Base-by-base conservation (phyloP, 2,888 invertebrate species). In the Drosophila paranaensis region DNA sequence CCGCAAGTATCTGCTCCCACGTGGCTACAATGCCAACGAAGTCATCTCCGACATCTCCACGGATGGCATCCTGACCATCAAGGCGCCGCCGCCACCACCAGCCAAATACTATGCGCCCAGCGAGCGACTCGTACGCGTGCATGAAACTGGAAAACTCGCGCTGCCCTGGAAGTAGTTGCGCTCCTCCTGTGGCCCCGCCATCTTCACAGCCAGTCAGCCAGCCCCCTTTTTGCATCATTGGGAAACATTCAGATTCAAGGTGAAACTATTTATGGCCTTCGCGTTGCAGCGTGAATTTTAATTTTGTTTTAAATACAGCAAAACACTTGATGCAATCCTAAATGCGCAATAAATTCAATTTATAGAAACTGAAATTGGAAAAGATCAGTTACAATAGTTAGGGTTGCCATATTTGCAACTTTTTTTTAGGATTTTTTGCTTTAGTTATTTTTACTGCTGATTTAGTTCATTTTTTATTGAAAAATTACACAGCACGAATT, bases 1-100 rank as follows among this genome's bases (percentile, higher is more conserved):
- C 64, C 94, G 97, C 54, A 94, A 95, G 71, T 97, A 97, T 91
- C 91, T 95, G 30, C 91, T 97, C 58, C 97, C 97, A 0, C 95
- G 95, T 73, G 96, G 95, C 0, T 96, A 96, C 71, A 96, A 97
- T 70, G 94, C 96, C 14, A 95, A 95, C 71, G 94, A 95, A 54
- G 95, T 97, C 6, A 94, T 95, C 74, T 96, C 96, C 9, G 95
- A 94, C 65, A 93, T 97, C 45, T 96, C 96, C 50, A 94, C 95
- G 1, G 96, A 96, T 84, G 97, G 97, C 1, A 94, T 96, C 62
- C 90, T 96, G 72, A 94, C 94, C 58, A 93, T 96, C 57, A 94
- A 95, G 33, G 96, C 95, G 0, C 96, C 96, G 50, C 94, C 92
- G 69, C 91, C 92, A 61, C 92, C 91, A 0, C 89, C 90, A 40